phyloP scores from a whole-genome alignment of 2,113 vertebrate genomes.

The Hemicordylus capensis region DNA sequence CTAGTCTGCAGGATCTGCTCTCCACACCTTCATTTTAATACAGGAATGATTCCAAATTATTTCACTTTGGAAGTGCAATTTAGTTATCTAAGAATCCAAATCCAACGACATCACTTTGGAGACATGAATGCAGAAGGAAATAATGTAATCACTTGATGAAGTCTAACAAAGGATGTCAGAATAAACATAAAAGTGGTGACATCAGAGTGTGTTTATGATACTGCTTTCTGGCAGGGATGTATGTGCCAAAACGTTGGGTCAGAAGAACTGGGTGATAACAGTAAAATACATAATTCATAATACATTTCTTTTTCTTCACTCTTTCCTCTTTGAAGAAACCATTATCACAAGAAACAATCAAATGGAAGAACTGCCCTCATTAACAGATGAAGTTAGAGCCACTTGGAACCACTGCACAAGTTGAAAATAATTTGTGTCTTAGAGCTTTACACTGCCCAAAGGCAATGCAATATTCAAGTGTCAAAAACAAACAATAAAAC shows the following conservation, averaged over 20 bases:
- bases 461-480: conserved; percentile 34
- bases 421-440: conserved; percentile 48
- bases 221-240: not conserved
- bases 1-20: not conserved
- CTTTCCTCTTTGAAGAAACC: not conserved
- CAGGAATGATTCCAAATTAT: not conserved
- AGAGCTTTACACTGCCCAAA: conserved; percentile 2
- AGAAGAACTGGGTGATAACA: not conserved
- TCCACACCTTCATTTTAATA: not conserved
- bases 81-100: not conserved
- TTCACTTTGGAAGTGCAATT: not conserved
- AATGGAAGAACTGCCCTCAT: conserved; percentile 29
- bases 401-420: conserved; percentile 28
- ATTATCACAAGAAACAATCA: not conserved
- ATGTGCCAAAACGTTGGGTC: not conserved
- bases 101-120: not conserved
- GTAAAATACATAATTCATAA: not conserved
- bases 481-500: conserved; percentile 39
- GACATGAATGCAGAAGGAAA: not conserved
- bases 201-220: not conserved
- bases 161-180: not conserved
- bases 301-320: not conserved
- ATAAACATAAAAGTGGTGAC: not conserved
- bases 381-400: conserved; percentile 34
- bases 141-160: not conserved